Evolutionary conservation across 2,113 vertebrate genomes (phyloP), one percentile per base, ranked within the genome.

Genomic region (Bagarius yarrelli): DNA sequence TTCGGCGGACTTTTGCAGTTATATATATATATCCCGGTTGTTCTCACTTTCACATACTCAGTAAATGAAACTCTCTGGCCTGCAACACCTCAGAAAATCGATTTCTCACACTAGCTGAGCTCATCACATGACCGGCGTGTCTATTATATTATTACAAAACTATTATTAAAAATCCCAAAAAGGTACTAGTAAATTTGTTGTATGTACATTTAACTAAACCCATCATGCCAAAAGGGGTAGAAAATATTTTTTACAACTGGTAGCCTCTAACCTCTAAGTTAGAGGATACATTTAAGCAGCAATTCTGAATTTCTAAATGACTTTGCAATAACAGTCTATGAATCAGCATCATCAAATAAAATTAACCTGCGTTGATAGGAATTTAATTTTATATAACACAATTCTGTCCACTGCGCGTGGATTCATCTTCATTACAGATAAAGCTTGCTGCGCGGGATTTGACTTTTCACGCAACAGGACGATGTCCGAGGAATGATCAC

Each of bases 41-140:
- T 88, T 93, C 85, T 92, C 89, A 76, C 89, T 93, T 93, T 92
- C 91, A 77, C 87, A 67, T 79, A 52, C 83, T 60, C 84, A 88
- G 90, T 89, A 92, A 92, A 88, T 86, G 89, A 92, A 92, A 90
- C 86, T 75, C 25, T 63, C 47, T 81, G 79, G 73, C 67, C 50
- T 40, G 71, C 40, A 74, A 78, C 60, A 80, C 76, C 73, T 70
- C 53, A 69, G 72, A 64, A 71, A 83, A 50, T 75, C 40, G 25
- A 56, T 21, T 47, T 23, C 44, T 59, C 34, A 52, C 2, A 50
- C 70, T 55, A 5, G 50, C 50, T 72, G 16, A 34, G 5, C 21
- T 64, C 55, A 59, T 76, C 81, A 21, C 53, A 25, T 18, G n/a
- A 27, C 14, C 52, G 1, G 30, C 11, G 44, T 47, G 44, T 47